A percentile compares a stretch with the other conserved stretches of the same genome.
phyloP scores from a whole-genome alignment of 2,113 vertebrate genomes.

The Dasypus novemcinctus region DNA sequence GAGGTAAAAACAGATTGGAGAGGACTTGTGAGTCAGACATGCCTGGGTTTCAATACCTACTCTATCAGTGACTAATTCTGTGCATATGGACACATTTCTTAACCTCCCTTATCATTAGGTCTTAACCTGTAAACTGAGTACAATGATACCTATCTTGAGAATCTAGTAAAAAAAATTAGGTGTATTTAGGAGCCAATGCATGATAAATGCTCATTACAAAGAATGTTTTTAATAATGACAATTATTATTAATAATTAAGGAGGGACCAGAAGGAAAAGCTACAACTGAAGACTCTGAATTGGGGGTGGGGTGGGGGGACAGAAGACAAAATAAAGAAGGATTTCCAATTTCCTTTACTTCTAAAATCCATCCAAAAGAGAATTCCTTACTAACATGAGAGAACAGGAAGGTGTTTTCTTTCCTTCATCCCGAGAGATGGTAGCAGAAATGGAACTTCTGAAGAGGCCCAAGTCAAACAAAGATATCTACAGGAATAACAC shows the following conservation, averaged over 20 bases:
- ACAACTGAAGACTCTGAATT: neutral
- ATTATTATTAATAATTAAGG: neutral
- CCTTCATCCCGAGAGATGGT: slow-evolving; percentile 53
- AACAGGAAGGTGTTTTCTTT: slow-evolving; percentile 55
- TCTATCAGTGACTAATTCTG: neutral
- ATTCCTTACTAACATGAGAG: slow-evolving; percentile 31
- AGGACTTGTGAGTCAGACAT: neutral
- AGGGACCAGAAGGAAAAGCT: neutral
- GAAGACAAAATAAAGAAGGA: neutral
- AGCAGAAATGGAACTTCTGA: slow-evolving; percentile 52
- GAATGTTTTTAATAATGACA: neutral
- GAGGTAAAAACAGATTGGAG: neutral
- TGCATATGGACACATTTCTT: neutral
- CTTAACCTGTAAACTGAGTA: neutral
- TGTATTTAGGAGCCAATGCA: neutral
- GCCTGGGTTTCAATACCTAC: neutral
- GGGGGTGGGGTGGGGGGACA: neutral
- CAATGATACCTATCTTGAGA: neutral
- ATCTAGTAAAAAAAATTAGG: neutral
- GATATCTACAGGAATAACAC: slow-evolving; percentile 63
- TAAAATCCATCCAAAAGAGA: slow-evolving; percentile 28
- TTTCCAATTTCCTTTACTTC: slow-evolving; percentile 28
- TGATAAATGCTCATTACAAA: neutral
- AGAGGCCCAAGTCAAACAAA: slow-evolving; percentile 65
- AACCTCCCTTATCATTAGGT: neutral